A percentile compares a stretch with the other conserved stretches of the same genome.
phyloP scores from a whole-genome alignment of 2,888 invertebrate genomes.

The Mylabris sibirica region DNA sequence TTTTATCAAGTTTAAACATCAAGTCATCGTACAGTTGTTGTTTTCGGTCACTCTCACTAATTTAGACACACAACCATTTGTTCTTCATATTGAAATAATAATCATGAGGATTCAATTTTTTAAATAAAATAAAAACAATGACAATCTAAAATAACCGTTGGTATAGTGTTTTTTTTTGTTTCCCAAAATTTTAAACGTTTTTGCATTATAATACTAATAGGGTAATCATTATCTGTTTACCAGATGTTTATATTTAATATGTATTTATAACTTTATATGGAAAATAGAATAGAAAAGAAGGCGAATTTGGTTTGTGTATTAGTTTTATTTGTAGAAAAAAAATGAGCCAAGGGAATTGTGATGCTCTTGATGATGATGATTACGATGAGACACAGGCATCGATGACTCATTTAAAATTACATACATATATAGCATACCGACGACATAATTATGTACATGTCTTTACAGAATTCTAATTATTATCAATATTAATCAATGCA shows the following conservation, averaged over 20 bases:
- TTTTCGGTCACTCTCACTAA: background rate
- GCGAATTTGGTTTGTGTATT: slow-evolving; percentile 17
- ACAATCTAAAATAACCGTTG: background rate
- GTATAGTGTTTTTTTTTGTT: slow-evolving; percentile 13
- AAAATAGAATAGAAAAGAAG: slow-evolving; percentile 20
- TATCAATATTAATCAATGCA: background rate
- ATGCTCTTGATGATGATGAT: background rate
- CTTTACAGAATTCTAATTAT: background rate
- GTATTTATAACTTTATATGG: slow-evolving; percentile 30
- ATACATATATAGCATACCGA: slow-evolving; percentile 26
- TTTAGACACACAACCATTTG: too few relatives aligned
- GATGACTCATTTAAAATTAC: slow-evolving; percentile 29
- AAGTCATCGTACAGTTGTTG: background rate
- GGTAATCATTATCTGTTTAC: slow-evolving; percentile 21
- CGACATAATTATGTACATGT: background rate
- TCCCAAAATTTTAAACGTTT: background rate
- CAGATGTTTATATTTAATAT: slow-evolving; percentile 22
- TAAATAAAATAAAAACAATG: background rate
- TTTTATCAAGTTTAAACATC: background rate
- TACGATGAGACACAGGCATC: slow-evolving; percentile 21
- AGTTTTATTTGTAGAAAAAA: background rate
- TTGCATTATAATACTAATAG: background rate
- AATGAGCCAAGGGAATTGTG: slow-evolving; percentile 30
- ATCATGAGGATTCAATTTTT: slow-evolving; percentile 4
- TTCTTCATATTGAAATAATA: too few relatives aligned